phyloP scores from a whole-genome alignment of 2,888 invertebrate species.

The Ophion slaviceki region DNA sequence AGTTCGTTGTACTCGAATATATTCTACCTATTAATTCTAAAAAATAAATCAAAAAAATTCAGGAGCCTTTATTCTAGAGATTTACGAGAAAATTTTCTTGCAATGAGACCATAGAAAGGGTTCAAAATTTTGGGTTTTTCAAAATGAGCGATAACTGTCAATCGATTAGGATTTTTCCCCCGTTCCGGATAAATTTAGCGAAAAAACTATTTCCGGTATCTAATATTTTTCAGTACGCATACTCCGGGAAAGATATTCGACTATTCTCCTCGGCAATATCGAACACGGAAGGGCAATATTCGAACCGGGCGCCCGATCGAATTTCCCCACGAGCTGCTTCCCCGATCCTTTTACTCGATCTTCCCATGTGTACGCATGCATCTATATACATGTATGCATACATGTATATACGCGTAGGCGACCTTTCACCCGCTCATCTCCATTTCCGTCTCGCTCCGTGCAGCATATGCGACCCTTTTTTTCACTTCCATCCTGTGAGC shows the following conservation, averaged over 20 bases:
- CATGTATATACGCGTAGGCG: not conserved
- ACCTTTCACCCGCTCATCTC: constrained; percentile 8
- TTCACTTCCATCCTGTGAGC: constrained; percentile 42
- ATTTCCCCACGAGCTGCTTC: constrained; percentile 28
- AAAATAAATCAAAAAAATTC: not conserved
- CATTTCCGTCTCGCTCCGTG: constrained; percentile 17
- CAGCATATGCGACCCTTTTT: constrained; percentile 25
- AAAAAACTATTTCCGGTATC: not conserved
- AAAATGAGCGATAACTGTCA: not conserved
- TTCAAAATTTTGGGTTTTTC: not conserved
- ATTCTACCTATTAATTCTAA: not conserved
- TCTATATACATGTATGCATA: not conserved
- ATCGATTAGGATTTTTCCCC: not conserved
- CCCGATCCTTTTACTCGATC: constrained; percentile 24
- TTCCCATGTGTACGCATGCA: not conserved
- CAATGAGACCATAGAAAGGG: too few species aligned
- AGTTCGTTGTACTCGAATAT: too few species aligned
- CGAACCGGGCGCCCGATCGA: constrained; percentile 37
- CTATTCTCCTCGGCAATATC: constrained; percentile 32
- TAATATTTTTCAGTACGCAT: not conserved
- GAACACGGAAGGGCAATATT: constrained; percentile 40
- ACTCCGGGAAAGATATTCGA: constrained; percentile 19
- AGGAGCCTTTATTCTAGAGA: not conserved
- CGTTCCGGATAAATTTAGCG: not conserved
- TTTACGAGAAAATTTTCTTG: not conserved